Evolutionary conservation across 2,797 vertebrate species (phyloP), one percentile per base, ranked within the genome.

Genomic region (Gallinago stenura): DNA sequence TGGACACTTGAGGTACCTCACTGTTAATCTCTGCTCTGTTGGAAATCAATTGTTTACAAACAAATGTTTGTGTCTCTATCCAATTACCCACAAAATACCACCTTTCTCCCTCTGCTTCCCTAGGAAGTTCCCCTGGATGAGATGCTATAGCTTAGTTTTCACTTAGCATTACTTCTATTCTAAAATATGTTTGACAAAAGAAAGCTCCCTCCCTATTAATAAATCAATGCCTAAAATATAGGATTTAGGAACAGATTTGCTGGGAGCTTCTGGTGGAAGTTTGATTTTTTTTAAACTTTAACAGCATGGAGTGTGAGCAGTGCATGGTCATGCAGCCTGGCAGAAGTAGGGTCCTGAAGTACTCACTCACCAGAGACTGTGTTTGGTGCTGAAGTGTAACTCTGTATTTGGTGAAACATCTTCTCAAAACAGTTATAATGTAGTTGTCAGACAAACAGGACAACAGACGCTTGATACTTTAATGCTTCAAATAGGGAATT

Each of bases 11-110:
- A 71, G 31, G 17, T 83, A 43, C 69, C 37, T 94, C 12, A 6
- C 12, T 78, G 53, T 93, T 88, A 80, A 54, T 88, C 35, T 83
- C 46, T 58, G 53, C 45, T 80, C 17, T 69, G 16, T 54, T 89
- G 33, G 50, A 35, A 65, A 78, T 78, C 21, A 64, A 35, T 94
- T 75, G 57, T 93, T 90, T 82, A 58, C 30, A 43, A 43, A 43
- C 43, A 43, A 43, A 8, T 2, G 0, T 90, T 81, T 84, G 57
- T 87, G 7, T 61, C 45, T 50, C 0, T 72, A 24, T 62, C 39
- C 77, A 51, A 46, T 71, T 86, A 69, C 11, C 5, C n/a, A 76
- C 21, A 35, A 92, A 87, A 84, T 54, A 61, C 2, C 24, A 39
- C 22, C 41, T 91, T 95, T 66, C 6, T 8, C 21, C 28, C 1